Percentiles rank a stretch among this genome's conserved stretches.
Evolutionary conservation across 2,888 invertebrate genomes (phyloP).

Genomic region (Tenthredo notha): DNA sequence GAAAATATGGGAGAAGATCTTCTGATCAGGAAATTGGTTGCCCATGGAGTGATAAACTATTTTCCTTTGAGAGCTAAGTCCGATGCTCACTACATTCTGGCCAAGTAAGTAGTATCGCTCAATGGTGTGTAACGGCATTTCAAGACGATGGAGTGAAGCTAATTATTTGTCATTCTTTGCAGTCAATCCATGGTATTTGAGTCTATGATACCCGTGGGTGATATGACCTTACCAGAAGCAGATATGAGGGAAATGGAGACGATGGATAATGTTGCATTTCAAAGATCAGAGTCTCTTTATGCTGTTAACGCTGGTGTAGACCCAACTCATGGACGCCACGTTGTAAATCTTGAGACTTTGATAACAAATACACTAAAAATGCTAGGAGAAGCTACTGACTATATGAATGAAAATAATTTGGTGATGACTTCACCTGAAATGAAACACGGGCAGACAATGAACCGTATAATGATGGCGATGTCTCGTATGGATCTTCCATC

Average conservation of each 20-base stretch:
- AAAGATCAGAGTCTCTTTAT: slow-evolving; percentile 62
- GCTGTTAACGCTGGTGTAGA: slow-evolving; percentile 67
- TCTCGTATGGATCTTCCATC: slow-evolving; percentile 69
- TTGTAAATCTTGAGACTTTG: slow-evolving; percentile 65
- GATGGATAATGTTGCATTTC: slow-evolving; percentile 67
- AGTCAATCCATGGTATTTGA: slow-evolving; percentile 75
- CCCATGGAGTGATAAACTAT: slow-evolving; percentile 67
- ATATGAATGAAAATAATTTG: slow-evolving; percentile 73
- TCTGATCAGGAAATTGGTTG: slow-evolving; percentile 66
- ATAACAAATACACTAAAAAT: slow-evolving; percentile 68
- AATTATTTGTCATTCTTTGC: slow-evolving; percentile 22
- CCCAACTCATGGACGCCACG: slow-evolving; percentile 72
- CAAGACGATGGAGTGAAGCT: background rate
- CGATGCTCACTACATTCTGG: slow-evolving; percentile 74
- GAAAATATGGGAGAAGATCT: slow-evolving; percentile 61
- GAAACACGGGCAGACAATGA: slow-evolving; percentile 72
- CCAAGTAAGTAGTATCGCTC: slow-evolving; percentile 70
- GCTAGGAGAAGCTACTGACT: slow-evolving; percentile 72
- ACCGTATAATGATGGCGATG: slow-evolving; percentile 71
- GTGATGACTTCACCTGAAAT: slow-evolving; percentile 70
- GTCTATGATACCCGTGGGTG: slow-evolving; percentile 61
- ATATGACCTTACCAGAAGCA: slow-evolving; percentile 56
- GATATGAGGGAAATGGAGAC: slow-evolving; percentile 60
- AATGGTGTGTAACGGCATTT: background rate
- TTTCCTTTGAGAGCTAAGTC: slow-evolving; percentile 71